These are phyloP conservation scores for Rutilus rutilus DNA, from an alignment of 2,113 vertebrate genomes.

Conservation along the genomic window DNA sequence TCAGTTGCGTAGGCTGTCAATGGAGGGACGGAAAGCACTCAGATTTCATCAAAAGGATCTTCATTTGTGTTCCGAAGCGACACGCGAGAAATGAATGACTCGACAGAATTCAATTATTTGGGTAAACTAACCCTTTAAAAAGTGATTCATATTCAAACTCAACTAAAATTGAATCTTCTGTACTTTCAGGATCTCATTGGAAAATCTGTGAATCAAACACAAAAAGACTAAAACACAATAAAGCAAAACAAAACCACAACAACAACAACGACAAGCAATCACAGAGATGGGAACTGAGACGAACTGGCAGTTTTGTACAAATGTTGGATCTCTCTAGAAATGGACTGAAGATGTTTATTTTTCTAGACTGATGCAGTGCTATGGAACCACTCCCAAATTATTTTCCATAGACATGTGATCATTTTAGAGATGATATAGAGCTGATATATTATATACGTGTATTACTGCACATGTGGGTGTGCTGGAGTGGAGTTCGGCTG, in stretches of 20 bases:
- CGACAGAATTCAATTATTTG: no score
- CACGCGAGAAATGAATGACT: no score
- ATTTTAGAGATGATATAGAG: slow-evolving; percentile 71
- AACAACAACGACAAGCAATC: slow-evolving; percentile 43
- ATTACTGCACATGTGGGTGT: slow-evolving; percentile 68
- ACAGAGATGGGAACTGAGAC: slow-evolving; percentile 20
- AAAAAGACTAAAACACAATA: slow-evolving; percentile 68
- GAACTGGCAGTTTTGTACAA: slow-evolving; percentile 85
- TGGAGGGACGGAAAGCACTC: no score
- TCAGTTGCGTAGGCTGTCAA: no score
- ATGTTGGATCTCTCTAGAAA: slow-evolving; percentile 83
- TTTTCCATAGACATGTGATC: slow-evolving; percentile 71
- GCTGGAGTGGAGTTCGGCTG: slow-evolving; percentile 14
- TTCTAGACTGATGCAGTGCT: slow-evolving; percentile 85
- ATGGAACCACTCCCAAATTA: slow-evolving; percentile 66
- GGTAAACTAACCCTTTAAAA: not conserved
- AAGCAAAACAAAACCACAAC: slow-evolving; percentile 61
- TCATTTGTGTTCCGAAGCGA: no score
- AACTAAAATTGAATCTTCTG: slow-evolving; percentile 62
- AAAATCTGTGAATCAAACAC: slow-evolving; percentile 83
- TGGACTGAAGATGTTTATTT: slow-evolving; percentile 97
- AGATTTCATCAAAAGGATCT: no score
- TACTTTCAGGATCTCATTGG: slow-evolving; percentile 86
- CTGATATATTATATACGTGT: slow-evolving; percentile 69
- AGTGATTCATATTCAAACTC: not conserved